Percentiles rank a stretch among this genome's conserved stretches.
Conservation (phyloP, 35 echinoderm and acorn worm genomes). For the Patiria miniata region DNA sequence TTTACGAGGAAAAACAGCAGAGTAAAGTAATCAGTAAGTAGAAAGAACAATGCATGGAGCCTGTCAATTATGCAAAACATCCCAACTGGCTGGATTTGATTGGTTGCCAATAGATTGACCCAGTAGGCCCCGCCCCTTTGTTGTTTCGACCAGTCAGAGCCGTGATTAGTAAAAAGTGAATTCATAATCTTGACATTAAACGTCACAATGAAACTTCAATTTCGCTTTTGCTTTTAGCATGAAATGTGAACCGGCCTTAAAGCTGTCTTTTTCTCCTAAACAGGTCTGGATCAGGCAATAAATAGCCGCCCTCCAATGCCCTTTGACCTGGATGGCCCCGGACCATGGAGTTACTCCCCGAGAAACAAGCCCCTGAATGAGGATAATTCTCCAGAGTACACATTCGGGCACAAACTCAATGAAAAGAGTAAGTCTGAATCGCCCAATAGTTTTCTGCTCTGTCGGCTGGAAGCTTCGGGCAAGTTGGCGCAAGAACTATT, state of each 20-base stretch:
- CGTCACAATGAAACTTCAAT: too few species aligned
- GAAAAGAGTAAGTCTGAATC: conserved; percentile 82
- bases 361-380: conserved; percentile 87
- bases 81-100: too few species aligned
- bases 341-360: conserved; percentile 84
- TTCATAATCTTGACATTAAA: too few species aligned
- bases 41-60: not conserved
- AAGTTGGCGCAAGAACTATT: too few species aligned
- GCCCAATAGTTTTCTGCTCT: not conserved
- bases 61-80: too few species aligned
- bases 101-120: too few species aligned
- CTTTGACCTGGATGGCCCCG: conserved; percentile 89
- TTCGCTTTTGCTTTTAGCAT: too few species aligned
- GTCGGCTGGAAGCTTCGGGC: not conserved
- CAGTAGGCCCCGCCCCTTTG: too few species aligned
- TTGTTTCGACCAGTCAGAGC: too few species aligned
- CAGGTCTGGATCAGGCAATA: conserved; percentile 82
- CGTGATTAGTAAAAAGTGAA: too few species aligned
- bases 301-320: conserved; percentile 96
- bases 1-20: conserved; percentile 77
- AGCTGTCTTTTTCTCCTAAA: too few species aligned
- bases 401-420: conserved; percentile 79
- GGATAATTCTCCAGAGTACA: conserved; percentile 85
- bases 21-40: conserved; percentile 79
- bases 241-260: too few species aligned